These are phyloP conservation scores for Propithecus coquereli DNA, from an alignment of 2,113 vertebrate species.

Conservation along the genomic window DNA sequence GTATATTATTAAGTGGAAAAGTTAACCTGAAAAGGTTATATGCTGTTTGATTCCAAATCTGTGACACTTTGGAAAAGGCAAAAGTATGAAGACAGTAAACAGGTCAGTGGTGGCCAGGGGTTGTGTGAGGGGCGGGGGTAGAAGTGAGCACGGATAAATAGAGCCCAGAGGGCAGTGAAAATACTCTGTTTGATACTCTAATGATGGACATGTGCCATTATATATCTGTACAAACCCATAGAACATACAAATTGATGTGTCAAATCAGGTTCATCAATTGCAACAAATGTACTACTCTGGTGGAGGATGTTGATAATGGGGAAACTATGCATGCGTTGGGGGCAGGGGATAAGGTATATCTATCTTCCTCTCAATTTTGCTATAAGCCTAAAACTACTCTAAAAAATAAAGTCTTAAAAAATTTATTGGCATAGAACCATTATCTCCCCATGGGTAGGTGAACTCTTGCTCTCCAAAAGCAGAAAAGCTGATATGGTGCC, in stretches of 20 bases:
- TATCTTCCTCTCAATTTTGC: background rate
- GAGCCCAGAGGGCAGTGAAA: background rate
- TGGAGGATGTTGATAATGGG: accelerated
- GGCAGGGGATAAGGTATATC: no score
- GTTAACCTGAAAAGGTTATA: background rate
- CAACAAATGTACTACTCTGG: no score
- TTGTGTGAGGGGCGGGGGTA: no score
- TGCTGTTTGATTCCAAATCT: background rate
- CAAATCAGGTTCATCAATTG: background rate
- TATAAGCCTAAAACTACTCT: background rate
- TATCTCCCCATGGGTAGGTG: background rate
- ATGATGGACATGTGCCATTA: accelerated
- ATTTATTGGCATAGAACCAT: background rate
- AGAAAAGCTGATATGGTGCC: background rate
- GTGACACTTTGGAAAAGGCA: background rate
- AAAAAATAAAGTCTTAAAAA: background rate
- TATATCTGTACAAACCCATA: background rate
- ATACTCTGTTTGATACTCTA: background rate
- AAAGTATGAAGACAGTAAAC: background rate
- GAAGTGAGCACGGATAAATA: no score
- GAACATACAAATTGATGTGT: background rate
- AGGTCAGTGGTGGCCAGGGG: background rate
- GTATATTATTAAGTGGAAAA: background rate
- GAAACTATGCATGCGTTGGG: accelerated
- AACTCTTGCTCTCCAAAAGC: background rate